phyloP scores from a whole-genome alignment of 1,140 invertebrate genomes.

The Carposina sasakii region DNA sequence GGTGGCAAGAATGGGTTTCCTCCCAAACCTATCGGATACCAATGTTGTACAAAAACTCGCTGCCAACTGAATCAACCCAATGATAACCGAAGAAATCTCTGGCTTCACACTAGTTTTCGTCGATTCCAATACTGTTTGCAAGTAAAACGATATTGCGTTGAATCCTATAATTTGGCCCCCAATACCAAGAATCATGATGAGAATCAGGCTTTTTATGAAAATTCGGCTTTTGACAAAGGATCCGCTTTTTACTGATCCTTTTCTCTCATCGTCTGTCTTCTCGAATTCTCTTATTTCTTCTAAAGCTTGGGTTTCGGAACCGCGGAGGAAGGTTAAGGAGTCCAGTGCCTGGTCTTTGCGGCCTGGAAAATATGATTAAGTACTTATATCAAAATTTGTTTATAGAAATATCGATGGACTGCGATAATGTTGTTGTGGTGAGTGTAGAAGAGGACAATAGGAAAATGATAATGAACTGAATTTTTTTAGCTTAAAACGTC shows the following conservation, averaged over 20 bases:
- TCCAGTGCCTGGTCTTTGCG: slow-evolving; percentile 20
- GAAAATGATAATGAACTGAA: too few relatives aligned
- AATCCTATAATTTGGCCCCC: slow-evolving; percentile 80
- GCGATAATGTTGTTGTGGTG: too few relatives aligned
- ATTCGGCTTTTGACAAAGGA: not conserved
- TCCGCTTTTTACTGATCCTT: not conserved
- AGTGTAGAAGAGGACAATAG: too few relatives aligned
- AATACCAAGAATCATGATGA: slow-evolving; percentile 57
- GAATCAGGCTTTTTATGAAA: too few relatives aligned
- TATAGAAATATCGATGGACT: too few relatives aligned
- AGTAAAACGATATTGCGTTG: slow-evolving; percentile 81
- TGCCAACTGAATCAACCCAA: slow-evolving; percentile 75
- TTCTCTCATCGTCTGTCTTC: not conserved
- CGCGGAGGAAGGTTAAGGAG: slow-evolving; percentile 21
- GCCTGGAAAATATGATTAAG: too few relatives aligned
- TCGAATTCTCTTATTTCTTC: slow-evolving; percentile 26
- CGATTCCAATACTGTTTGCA: slow-evolving; percentile 77
- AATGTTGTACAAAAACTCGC: slow-evolving; percentile 70
- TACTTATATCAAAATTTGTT: too few relatives aligned
- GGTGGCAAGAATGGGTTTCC: slow-evolving; percentile 75
- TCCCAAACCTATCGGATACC: slow-evolving; percentile 75
- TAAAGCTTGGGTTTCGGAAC: slow-evolving; percentile 21
- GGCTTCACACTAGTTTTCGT: slow-evolving; percentile 74
- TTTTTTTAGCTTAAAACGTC: too few relatives aligned
- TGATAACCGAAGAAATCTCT: slow-evolving; percentile 76